Evolutionary conservation across 2,888 invertebrate genomes (phyloP).

Genomic region (Harpalus rubripes): DNA sequence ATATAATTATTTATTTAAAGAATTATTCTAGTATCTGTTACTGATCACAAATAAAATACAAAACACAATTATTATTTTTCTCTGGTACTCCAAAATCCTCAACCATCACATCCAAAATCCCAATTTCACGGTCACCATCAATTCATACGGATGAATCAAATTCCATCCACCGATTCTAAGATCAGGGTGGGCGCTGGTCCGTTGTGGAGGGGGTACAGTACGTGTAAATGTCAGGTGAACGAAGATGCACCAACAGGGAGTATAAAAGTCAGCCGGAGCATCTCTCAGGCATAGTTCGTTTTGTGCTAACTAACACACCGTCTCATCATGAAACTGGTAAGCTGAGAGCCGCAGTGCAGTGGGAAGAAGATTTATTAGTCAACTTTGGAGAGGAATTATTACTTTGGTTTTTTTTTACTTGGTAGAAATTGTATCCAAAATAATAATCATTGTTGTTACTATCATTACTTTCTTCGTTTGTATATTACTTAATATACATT

Average conservation of each 20-base stretch:
- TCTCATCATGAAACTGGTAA: slow-evolving; percentile 65
- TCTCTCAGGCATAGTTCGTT: slow-evolving; percentile 51
- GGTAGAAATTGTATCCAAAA: too few species aligned
- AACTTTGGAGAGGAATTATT: neutral
- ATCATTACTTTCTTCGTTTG: too few species aligned
- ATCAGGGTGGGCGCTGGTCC: slow-evolving; percentile 52
- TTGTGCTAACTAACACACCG: slow-evolving; percentile 52
- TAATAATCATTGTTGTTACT: too few species aligned
- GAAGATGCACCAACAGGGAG: slow-evolving; percentile 61
- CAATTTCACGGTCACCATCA: neutral
- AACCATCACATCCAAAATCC: neutral
- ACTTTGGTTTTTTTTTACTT: neutral
- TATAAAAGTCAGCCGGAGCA: slow-evolving; percentile 39
- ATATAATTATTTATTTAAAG: too few species aligned
- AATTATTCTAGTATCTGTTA: too few species aligned
- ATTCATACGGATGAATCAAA: slow-evolving; percentile 15
- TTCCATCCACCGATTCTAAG: slow-evolving; percentile 5
- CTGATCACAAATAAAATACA: too few species aligned
- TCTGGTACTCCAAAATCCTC: neutral
- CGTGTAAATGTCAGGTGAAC: slow-evolving; percentile 63
- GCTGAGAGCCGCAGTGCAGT: slow-evolving; percentile 1
- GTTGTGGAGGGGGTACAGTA: slow-evolving; percentile 27
- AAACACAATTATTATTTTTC: too few species aligned
- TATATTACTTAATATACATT: neutral
- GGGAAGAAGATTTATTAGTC: neutral